These are phyloP conservation scores for Entomobrya proxima DNA, from an alignment of 2,888 invertebrate genomes.

Conservation along the genomic window DNA sequence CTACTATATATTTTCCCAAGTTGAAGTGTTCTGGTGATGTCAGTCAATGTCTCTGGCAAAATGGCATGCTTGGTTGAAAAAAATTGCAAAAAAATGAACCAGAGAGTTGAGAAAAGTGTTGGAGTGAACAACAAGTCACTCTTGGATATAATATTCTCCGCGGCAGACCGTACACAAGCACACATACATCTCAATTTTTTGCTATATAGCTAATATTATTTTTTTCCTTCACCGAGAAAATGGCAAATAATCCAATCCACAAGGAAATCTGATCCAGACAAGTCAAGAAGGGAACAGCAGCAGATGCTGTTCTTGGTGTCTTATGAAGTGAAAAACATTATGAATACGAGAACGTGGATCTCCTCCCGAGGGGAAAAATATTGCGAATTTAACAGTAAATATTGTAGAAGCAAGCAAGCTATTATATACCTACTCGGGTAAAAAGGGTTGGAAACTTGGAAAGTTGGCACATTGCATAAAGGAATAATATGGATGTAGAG, in stretches of 20 bases:
- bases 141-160: not conserved
- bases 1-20: not conserved
- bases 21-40: not conserved
- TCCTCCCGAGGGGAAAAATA: not conserved
- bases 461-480: not conserved
- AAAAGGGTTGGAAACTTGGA: too few relatives aligned
- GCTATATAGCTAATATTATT: too few relatives aligned
- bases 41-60: slow-evolving; percentile 4
- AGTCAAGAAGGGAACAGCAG: not conserved
- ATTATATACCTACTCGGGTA: too few relatives aligned
- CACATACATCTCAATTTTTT: not conserved
- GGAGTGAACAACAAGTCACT: too few relatives aligned
- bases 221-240: not conserved
- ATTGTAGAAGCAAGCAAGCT: too few relatives aligned
- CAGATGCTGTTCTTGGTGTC: not conserved
- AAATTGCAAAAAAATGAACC: not conserved
- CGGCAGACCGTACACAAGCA: not conserved
- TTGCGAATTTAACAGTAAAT: not conserved
- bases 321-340: not conserved
- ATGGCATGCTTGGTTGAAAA: not conserved
- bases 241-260: slow-evolving; percentile 9
- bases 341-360: not conserved
- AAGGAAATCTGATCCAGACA: slow-evolving; percentile 11
- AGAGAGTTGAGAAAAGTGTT: too few relatives aligned
- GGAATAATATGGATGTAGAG: too few relatives aligned